A percentile compares a stretch with the other conserved stretches of the same genome.
Evolutionary conservation across 30 jellyfish, hydroid and myxozoan species (phyloP).

Genomic region (Chironex yamaguchii): DNA sequence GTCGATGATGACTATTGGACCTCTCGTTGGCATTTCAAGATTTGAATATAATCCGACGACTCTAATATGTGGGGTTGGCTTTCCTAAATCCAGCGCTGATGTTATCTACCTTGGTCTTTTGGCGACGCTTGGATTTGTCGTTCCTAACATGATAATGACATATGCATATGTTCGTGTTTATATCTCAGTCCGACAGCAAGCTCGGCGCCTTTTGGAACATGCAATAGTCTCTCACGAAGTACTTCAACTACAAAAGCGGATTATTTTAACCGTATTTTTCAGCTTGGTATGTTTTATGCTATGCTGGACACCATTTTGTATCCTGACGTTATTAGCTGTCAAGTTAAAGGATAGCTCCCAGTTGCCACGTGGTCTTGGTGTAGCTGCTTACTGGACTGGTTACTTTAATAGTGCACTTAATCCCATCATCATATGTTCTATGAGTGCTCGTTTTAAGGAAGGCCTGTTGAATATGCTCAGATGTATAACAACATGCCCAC

Average conservation of each 20-base stretch:
- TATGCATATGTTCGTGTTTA: constrained; percentile 79
- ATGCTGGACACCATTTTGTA: constrained; percentile 95
- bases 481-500: too few species aligned
- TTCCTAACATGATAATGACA: constrained; percentile 70
- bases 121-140: constrained; percentile 77
- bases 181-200: constrained; percentile 77
- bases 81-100: constrained; percentile 72
- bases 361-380: constrained; percentile 92
- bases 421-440: constrained; percentile 84
- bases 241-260: constrained; percentile 72
- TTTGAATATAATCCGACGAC: constrained; percentile 90
- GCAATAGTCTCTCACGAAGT: constrained; percentile 73
- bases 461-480: too few species aligned
- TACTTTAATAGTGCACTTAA: constrained; percentile 87
- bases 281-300: constrained; percentile 84
- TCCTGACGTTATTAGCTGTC: constrained; percentile 66
- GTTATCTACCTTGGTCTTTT: constrained; percentile 53
- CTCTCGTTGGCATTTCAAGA: constrained; percentile 75
- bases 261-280: constrained; percentile 80
- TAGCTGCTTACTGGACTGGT: constrained; percentile 98
- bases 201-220: constrained; percentile 76
- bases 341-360: constrained; percentile 37
- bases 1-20: constrained; percentile 71
- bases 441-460: constrained; percentile 89
- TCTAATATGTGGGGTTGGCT: constrained; percentile 93